These are phyloP conservation scores for Phaonia tiefii DNA, from an alignment of 2,888 invertebrate genomes.

Conservation along the genomic window DNA sequence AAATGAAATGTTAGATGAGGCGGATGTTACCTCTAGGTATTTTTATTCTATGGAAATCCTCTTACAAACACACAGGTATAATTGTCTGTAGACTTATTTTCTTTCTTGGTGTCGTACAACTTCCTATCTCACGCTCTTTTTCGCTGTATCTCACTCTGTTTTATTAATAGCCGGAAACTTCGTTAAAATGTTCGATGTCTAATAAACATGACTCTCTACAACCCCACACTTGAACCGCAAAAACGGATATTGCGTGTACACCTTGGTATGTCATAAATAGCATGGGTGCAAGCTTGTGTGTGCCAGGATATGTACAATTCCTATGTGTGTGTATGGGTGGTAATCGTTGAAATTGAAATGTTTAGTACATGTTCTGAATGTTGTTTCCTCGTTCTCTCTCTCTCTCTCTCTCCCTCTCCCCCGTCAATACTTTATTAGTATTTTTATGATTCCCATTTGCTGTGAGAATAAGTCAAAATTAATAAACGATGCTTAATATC, in stretches of 20 bases:
- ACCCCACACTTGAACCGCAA: slow-evolving; percentile 1
- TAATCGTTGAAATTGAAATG: slow-evolving; percentile 26
- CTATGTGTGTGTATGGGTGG: background rate
- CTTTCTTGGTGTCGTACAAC: too few relatives aligned
- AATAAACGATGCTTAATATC: background rate
- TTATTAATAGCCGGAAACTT: background rate
- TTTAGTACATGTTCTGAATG: slow-evolving; percentile 14
- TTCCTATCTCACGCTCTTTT: too few relatives aligned
- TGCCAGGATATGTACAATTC: background rate
- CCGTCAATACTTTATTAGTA: background rate
- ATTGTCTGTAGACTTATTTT: too few relatives aligned
- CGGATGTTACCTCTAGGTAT: too few relatives aligned
- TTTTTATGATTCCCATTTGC: slow-evolving; percentile 21
- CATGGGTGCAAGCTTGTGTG: background rate
- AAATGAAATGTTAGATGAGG: too few relatives aligned
- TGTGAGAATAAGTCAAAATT: slow-evolving; percentile 3
- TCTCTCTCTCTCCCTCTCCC: background rate
- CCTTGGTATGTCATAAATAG: slow-evolving; percentile 9
- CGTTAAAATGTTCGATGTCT: slow-evolving; percentile 22
- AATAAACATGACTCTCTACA: slow-evolving; percentile 32
- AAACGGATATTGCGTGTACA: slow-evolving; percentile 42
- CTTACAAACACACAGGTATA: too few relatives aligned
- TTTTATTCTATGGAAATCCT: too few relatives aligned
- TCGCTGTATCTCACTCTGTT: too few relatives aligned
- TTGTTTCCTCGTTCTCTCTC: background rate